A percentile compares a stretch with the other conserved stretches of the same genome.
These are phyloP conservation scores for Chrysogorgia sp. DNA, from an alignment of 92 coral and sea anemone species.

Conservation along the genomic window DNA sequence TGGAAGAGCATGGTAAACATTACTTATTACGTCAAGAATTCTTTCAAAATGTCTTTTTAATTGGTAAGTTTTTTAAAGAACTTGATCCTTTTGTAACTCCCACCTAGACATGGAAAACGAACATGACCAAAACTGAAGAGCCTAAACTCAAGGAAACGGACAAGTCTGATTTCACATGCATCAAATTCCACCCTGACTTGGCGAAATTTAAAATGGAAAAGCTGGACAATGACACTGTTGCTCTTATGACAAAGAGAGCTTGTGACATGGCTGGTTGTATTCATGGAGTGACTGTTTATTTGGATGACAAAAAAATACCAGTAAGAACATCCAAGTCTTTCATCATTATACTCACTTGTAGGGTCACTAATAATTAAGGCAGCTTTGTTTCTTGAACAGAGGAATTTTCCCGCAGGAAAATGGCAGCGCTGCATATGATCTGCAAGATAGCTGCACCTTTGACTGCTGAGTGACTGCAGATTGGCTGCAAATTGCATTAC, in stretches of 20 bases:
- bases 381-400: too few species aligned
- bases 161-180: conserved; percentile 77
- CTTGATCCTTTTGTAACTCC: too few species aligned
- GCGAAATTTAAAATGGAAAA: conserved; percentile 93
- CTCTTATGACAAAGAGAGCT: conserved; percentile 85
- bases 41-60: not conserved
- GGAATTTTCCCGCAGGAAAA: too few species aligned
- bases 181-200: conserved; percentile 84
- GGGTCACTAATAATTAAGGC: too few species aligned
- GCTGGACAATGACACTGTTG: conserved; percentile 80
- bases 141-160: conserved; percentile 75
- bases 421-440: too few species aligned
- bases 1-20: too few species aligned
- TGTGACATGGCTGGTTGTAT: conserved; percentile 91
- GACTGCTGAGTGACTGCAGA: too few species aligned
- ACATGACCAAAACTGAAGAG: conserved; percentile 84
- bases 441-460: too few species aligned
- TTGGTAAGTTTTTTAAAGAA: not conserved
- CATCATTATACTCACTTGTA: too few species aligned
- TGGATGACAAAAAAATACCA: conserved; percentile 85
- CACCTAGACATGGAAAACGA: conserved; percentile 79
- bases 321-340: too few species aligned
- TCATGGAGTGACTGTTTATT: conserved; percentile 77
- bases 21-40: too few species aligned
- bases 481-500: too few species aligned